Conservation (phyloP, 2,888 invertebrate species). For the Stictocephala bisonia region DNA sequence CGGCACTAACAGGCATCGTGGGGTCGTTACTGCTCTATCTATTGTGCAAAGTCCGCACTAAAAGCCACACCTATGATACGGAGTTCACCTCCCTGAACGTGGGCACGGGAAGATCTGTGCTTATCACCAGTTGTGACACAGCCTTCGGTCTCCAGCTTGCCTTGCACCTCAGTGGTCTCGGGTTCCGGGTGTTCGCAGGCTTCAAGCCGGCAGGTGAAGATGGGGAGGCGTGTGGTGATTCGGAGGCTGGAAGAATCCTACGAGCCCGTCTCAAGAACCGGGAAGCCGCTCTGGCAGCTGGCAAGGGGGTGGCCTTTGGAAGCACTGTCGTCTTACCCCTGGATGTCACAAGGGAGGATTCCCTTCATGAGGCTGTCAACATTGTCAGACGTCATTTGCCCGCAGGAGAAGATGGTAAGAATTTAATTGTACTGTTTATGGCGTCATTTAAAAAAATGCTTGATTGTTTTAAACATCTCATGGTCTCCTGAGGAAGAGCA, state of each 20-base stretch:
- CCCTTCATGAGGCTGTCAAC: slow-evolving; percentile 82
- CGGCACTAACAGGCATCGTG: slow-evolving; percentile 84
- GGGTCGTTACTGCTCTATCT: slow-evolving; percentile 84
- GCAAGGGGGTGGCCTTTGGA: slow-evolving; percentile 63
- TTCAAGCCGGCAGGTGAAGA: slow-evolving; percentile 60
- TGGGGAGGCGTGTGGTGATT: slow-evolving; percentile 31
- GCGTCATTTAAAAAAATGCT: neutral
- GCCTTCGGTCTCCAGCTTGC: slow-evolving; percentile 81
- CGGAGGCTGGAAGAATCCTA: slow-evolving; percentile 56
- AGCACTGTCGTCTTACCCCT: slow-evolving; percentile 75
- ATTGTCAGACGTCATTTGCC: slow-evolving; percentile 83
- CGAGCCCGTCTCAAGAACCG: slow-evolving; percentile 65
- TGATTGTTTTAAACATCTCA: no score
- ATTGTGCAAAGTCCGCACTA: slow-evolving; percentile 74
- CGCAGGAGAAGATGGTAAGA: slow-evolving; percentile 82
- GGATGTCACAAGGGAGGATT: slow-evolving; percentile 84
- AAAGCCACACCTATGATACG: slow-evolving; percentile 53
- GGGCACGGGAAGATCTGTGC: slow-evolving; percentile 74
- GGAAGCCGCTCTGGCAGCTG: slow-evolving; percentile 62
- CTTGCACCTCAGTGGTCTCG: slow-evolving; percentile 76
- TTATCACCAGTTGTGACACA: slow-evolving; percentile 84
- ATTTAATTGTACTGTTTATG: no score
- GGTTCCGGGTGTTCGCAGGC: slow-evolving; percentile 84
- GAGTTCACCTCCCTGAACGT: slow-evolving; percentile 54
- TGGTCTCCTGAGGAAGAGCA: no score